Conservation (phyloP, 2,888 invertebrate genomes). For the Hymenopus coronatus region DNA sequence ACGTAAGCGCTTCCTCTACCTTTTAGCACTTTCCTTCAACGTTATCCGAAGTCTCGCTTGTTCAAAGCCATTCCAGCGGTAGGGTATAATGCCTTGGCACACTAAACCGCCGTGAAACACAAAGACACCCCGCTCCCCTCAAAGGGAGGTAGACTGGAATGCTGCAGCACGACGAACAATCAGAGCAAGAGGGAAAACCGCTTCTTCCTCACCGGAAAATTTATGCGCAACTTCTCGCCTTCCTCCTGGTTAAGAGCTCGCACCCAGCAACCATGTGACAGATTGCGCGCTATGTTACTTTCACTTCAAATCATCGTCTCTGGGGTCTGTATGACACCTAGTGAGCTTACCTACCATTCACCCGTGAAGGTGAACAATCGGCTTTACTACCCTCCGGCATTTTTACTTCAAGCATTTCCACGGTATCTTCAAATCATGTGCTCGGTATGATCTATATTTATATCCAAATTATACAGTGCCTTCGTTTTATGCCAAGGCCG, state of each 20-base stretch:
- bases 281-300: neutral
- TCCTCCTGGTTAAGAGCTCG: neutral
- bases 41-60: neutral
- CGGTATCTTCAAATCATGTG: no score
- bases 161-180: neutral
- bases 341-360: no score
- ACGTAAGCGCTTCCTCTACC: neutral
- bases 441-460: no score
- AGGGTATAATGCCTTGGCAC: neutral
- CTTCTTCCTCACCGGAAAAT: neutral
- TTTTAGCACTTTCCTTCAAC: neutral
- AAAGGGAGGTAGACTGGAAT: neutral
- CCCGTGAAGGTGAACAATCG: no score
- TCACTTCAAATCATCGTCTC: neutral
- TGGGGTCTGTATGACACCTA: neutral
- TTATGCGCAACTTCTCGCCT: neutral
- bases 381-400: no score
- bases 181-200: neutral
- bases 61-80: neutral
- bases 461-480: no score
- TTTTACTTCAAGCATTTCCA: no score
- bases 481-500: no score
- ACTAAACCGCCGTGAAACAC: neutral
- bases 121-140: neutral
- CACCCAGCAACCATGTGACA: neutral